A percentile compares a stretch with the other conserved stretches of the same genome.
Conservation (phyloP, 2,797 vertebrate genomes). For the Enteromius trimaculatus region DNA sequence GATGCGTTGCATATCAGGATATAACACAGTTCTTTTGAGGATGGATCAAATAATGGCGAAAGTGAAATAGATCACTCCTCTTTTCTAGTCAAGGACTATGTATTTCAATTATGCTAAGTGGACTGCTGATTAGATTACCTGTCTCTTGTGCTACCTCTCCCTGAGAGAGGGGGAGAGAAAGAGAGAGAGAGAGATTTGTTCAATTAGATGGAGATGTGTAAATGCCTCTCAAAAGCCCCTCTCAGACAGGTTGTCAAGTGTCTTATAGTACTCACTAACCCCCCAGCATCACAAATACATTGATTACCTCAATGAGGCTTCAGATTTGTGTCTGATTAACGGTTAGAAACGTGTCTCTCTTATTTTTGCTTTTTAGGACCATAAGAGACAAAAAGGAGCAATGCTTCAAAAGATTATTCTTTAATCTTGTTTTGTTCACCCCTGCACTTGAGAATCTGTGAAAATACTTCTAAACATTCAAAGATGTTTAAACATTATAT, state of each 20-base stretch:
- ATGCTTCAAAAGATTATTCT: not conserved
- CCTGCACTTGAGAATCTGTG: not conserved
- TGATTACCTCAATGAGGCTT: constrained; percentile 20
- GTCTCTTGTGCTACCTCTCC: constrained; percentile 27
- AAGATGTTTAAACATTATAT: not conserved
- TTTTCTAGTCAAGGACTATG: constrained; percentile 30
- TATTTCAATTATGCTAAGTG: constrained; percentile 45
- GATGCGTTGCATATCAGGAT: constrained; percentile 16
- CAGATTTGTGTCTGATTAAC: not conserved
- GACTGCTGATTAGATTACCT: constrained; percentile 49
- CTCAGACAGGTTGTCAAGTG: constrained; percentile 36
- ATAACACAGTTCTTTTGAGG: constrained; percentile 25
- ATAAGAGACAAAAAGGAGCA: not conserved
- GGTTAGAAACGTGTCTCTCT: not conserved
- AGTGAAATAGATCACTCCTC: constrained; percentile 29
- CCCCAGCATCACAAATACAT: not conserved
- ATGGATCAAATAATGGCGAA: constrained; percentile 31
- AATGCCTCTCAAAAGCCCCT: constrained; percentile 40
- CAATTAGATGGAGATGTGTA: constrained; percentile 43
- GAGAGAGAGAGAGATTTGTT: not conserved
- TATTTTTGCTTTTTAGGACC: not conserved
- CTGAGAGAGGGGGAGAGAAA: not conserved
- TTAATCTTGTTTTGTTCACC: not conserved
- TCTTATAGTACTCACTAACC: constrained; percentile 7
- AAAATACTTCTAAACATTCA: not conserved